Percentiles rank a stretch among this genome's conserved stretches.
Conservation (phyloP, 2,797 vertebrate species). For the Aldrovandia affinis region DNA sequence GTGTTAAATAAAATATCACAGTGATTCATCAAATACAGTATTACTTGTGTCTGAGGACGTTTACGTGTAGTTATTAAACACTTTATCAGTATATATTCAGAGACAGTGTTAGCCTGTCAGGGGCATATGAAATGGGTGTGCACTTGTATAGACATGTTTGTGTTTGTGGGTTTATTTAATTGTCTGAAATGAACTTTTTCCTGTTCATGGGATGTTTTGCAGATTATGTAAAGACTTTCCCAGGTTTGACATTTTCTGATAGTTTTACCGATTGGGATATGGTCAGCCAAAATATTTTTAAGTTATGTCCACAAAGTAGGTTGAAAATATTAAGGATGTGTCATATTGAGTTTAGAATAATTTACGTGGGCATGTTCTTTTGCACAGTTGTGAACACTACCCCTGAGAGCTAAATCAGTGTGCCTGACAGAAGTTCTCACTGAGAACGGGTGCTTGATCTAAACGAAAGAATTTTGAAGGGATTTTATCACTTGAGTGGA, state of each 20-base stretch:
- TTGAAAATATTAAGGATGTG: not conserved
- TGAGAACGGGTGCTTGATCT: not conserved
- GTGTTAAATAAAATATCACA: not conserved
- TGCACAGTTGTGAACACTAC: not conserved
- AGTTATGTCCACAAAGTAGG: not conserved
- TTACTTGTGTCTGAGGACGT: not conserved
- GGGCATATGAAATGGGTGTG: not conserved
- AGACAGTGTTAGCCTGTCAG: not conserved
- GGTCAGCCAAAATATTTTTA: not conserved
- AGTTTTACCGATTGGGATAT: not conserved
- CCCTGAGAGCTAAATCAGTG: not conserved
- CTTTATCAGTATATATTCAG: not conserved
- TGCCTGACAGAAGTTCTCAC: not conserved
- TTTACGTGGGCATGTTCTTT: not conserved
- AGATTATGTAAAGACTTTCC: not conserved
- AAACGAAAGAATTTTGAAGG: not conserved
- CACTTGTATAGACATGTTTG: not conserved
- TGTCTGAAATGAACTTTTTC: not conserved
- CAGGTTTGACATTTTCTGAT: not conserved
- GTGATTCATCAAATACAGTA: not conserved
- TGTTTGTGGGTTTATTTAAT: not conserved
- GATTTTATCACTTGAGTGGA: not conserved
- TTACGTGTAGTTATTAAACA: no score
- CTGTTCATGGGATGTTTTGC: not conserved
- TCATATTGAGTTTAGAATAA: not conserved